Conservation (phyloP, 2,113 vertebrate species). For the Hyaena hyaena region DNA sequence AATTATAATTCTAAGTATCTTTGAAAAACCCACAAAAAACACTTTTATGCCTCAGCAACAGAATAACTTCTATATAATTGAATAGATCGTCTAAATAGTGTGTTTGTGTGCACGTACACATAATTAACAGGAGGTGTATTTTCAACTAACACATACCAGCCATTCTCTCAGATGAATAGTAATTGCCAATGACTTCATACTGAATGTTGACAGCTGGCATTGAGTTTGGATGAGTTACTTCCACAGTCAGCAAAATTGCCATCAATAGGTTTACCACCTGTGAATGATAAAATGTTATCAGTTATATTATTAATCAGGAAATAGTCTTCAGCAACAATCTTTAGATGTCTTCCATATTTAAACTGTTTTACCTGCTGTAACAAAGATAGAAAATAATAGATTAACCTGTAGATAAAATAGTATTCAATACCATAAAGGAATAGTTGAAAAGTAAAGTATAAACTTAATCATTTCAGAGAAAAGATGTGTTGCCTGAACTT, state of each 20-base stretch:
- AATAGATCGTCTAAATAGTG: background rate
- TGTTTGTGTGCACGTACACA: background rate
- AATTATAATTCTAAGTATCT: background rate
- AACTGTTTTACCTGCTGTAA: background rate
- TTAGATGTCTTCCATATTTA: background rate
- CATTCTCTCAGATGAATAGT: conserved; percentile 96
- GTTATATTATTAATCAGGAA: background rate
- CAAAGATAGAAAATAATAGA: background rate
- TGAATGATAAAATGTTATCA: conserved; percentile 50
- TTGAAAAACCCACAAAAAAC: background rate
- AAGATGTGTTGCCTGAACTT: background rate
- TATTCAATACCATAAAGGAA: background rate
- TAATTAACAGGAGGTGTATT: background rate
- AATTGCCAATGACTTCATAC: conserved; percentile 98
- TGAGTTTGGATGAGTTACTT: conserved; percentile 97
- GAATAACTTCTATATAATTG: conserved; percentile 5
- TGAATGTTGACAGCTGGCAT: conserved; percentile 95
- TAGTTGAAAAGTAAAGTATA: background rate
- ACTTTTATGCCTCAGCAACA: background rate
- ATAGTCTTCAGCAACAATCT: conserved; percentile 14
- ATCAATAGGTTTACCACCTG: conserved; percentile 98
- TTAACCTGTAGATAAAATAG: background rate
- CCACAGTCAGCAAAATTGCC: conserved; percentile 97
- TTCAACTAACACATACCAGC: conserved; percentile 89
- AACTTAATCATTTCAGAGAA: background rate